Conservation (phyloP, 2,113 vertebrate species). For the Sporophila hypoxantha region DNA sequence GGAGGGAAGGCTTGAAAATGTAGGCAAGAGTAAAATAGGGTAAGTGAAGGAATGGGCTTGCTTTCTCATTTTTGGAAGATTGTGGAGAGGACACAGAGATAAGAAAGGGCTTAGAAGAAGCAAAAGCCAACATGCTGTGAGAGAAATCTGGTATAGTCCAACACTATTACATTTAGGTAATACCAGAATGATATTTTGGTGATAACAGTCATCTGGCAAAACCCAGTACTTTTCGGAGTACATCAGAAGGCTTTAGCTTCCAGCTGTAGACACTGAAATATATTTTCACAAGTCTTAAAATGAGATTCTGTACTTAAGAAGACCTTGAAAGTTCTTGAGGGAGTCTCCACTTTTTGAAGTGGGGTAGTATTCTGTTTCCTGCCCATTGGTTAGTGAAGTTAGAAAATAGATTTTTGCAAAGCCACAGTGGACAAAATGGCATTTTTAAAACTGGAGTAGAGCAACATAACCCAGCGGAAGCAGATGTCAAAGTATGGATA, state of each 20-base stretch:
- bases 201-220: not conserved
- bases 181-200: not conserved
- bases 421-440: not conserved
- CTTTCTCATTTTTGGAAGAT: not conserved
- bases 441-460: not conserved
- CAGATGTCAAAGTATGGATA: not conserved
- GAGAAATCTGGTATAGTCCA: not conserved
- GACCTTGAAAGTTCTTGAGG: not conserved
- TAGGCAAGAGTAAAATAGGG: not conserved
- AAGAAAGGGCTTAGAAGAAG: not conserved
- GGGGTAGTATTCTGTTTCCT: not conserved
- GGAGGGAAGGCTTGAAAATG: not conserved
- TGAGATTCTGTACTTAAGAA: not conserved
- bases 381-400: not conserved
- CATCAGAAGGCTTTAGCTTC: not conserved
- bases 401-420: not conserved
- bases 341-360: not conserved
- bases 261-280: not conserved
- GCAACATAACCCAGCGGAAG: not conserved
- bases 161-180: not conserved
- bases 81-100: not conserved
- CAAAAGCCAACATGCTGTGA: not conserved
- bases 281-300: not conserved
- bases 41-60: not conserved
- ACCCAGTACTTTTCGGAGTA: fast-evolving